Percentiles rank a stretch among this genome's conserved stretches.
These are phyloP conservation scores for Apodemia zela DNA, from an alignment of 2,888 invertebrate species.

Conservation along the genomic window DNA sequence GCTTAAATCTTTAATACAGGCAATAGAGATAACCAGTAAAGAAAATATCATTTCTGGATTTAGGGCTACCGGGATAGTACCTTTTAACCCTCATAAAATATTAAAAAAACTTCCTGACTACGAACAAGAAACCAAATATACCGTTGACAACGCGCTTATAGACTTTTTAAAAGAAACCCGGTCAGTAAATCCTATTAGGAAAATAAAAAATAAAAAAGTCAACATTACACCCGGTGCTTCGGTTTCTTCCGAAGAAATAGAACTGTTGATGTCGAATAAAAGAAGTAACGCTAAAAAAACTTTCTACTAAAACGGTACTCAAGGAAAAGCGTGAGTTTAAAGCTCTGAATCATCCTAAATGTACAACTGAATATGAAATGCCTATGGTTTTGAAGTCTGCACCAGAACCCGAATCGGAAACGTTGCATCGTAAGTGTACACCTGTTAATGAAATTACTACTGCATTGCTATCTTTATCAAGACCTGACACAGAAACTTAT, in stretches of 20 bases:
- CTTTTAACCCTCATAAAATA: slow-evolving; percentile 19
- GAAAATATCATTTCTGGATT: slow-evolving; percentile 17
- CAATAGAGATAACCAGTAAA: slow-evolving; percentile 16
- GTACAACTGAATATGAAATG: not conserved
- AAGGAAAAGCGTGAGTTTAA: slow-evolving; percentile 7
- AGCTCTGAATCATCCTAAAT: not conserved
- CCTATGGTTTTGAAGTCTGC: slow-evolving; percentile 9
- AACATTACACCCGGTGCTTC: slow-evolving; percentile 18
- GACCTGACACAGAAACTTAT: slow-evolving; percentile 8
- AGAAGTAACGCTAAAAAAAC: slow-evolving; percentile 14
- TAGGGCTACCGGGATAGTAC: slow-evolving; percentile 19
- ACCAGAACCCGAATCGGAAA: not conserved
- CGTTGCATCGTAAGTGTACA: slow-evolving; percentile 4
- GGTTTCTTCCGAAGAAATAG: slow-evolving; percentile 20
- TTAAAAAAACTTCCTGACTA: slow-evolving; percentile 21
- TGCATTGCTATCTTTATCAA: not conserved
- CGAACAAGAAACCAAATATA: slow-evolving; percentile 21
- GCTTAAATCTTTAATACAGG: slow-evolving; percentile 18
- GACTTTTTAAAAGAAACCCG: slow-evolving; percentile 17
- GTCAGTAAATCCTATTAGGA: slow-evolving; percentile 17
- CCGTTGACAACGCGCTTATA: slow-evolving; percentile 16
- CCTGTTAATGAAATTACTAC: slow-evolving; percentile 7
- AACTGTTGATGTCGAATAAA: slow-evolving; percentile 17
- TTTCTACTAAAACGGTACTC: slow-evolving; percentile 13
- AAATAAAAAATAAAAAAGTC: slow-evolving; percentile 18